phyloP scores from a whole-genome alignment of 2,888 invertebrate genomes.

The Lepidonotus clava region DNA sequence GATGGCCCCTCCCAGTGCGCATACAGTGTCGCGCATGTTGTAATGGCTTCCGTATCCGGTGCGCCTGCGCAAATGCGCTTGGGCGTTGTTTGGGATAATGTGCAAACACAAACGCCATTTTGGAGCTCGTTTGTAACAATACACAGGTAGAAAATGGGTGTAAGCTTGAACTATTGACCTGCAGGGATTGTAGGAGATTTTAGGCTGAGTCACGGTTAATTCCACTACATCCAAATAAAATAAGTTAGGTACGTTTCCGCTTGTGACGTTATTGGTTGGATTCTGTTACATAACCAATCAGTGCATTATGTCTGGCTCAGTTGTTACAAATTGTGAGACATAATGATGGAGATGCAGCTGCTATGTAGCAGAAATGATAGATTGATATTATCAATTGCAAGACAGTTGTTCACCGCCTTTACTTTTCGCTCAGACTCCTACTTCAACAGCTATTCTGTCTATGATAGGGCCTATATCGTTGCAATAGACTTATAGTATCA shows the following conservation, averaged over 20 bases:
- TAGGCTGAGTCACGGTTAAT: neutral
- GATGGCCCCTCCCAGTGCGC: neutral
- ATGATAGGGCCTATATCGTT: too few species aligned
- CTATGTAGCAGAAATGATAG: too few species aligned
- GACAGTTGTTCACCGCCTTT: too few species aligned
- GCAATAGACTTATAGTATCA: too few species aligned
- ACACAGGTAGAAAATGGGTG: neutral
- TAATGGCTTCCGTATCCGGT: neutral
- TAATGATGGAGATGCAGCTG: too few species aligned
- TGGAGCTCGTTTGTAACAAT: neutral
- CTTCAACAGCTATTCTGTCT: too few species aligned
- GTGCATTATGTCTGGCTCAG: neutral
- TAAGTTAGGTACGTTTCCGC: neutral
- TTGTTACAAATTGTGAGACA: too few species aligned
- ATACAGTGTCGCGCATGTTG: neutral
- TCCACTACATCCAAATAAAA: neutral
- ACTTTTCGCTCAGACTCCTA: too few species aligned
- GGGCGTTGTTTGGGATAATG: neutral
- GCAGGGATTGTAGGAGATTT: neutral
- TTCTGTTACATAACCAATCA: neutral
- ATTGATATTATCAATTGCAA: too few species aligned
- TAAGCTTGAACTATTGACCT: neutral
- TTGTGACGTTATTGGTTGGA: neutral
- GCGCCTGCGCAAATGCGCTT: neutral
- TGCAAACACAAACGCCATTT: neutral